These are phyloP conservation scores for Gobio occitaniae DNA, from an alignment of 2,797 vertebrate genomes.

Conservation along the genomic window DNA sequence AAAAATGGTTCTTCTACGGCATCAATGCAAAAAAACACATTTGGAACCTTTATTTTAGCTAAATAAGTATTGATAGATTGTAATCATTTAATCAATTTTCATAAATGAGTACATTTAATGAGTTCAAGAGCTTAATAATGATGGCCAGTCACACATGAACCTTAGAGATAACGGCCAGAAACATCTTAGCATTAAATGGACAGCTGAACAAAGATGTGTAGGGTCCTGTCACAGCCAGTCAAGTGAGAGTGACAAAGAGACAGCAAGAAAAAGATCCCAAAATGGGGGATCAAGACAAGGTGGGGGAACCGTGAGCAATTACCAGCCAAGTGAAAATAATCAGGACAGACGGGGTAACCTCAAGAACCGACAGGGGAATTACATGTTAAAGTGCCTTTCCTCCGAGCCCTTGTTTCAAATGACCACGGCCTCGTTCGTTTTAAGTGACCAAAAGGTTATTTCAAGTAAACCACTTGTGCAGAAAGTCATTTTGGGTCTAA, in stretches of 20 bases:
- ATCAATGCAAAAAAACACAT: background rate
- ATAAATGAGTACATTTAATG: conserved; percentile 11
- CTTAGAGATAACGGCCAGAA: conserved; percentile 1
- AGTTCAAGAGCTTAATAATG: conserved; percentile 5
- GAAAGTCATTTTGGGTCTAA: conserved; percentile 38
- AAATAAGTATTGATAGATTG: background rate
- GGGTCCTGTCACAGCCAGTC: background rate
- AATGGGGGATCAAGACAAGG: conserved; percentile 23
- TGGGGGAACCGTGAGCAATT: conserved; percentile 35
- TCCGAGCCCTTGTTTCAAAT: conserved; percentile 42
- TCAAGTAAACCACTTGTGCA: conserved; percentile 23
- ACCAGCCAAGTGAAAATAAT: conserved; percentile 58
- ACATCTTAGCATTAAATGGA: conserved; percentile 25
- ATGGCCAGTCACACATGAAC: background rate
- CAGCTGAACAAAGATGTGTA: conserved; percentile 39
- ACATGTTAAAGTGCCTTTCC: conserved; percentile 45
- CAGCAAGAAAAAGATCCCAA: conserved; percentile 10
- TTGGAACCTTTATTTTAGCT: background rate
- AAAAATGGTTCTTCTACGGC: background rate
- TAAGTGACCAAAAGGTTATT: conserved; percentile 40
- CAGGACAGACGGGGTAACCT: conserved; percentile 49
- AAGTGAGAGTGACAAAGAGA: conserved; percentile 17
- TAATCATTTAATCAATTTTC: conserved; percentile 25
- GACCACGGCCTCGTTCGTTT: conserved; percentile 37
- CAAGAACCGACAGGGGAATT: conserved; percentile 55